Conservation (phyloP, 30 jellyfish, hydroid and myxozoan species). For the Catostylus mosaicus region DNA sequence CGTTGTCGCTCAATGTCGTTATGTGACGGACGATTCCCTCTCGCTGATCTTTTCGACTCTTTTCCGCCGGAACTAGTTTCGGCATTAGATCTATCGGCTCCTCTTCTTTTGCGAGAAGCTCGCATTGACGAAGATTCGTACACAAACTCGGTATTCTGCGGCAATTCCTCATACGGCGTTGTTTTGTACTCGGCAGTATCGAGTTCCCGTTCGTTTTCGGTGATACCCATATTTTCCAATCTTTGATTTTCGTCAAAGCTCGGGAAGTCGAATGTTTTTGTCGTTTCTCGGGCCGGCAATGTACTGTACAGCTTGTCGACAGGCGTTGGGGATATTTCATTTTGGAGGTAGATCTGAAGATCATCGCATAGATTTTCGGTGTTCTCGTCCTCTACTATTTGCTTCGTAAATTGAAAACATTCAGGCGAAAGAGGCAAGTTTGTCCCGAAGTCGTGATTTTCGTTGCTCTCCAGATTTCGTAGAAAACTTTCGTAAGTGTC, state of each 20-base stretch:
- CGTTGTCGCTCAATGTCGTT: slow-evolving; percentile 81
- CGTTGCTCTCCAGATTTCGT: slow-evolving; percentile 44
- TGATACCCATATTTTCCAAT: slow-evolving; percentile 38
- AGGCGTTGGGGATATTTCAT: slow-evolving; percentile 77
- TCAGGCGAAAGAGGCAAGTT: slow-evolving; percentile 35
- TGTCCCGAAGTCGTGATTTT: background rate
- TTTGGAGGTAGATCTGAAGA: slow-evolving; percentile 63
- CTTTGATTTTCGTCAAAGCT: slow-evolving; percentile 58
- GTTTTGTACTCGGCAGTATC: background rate
- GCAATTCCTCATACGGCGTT: background rate
- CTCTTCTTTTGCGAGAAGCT: slow-evolving; percentile 9
- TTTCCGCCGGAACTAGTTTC: background rate
- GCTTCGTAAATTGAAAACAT: slow-evolving; percentile 14
- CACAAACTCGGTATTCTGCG: slow-evolving; percentile 1
- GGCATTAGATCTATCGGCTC: background rate
- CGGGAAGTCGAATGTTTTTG: slow-evolving; percentile 52
- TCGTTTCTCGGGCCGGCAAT: slow-evolving; percentile 32
- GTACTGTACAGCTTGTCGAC: slow-evolving; percentile 70
- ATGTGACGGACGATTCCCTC: slow-evolving; percentile 53
- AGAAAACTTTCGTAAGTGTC: slow-evolving; percentile 62
- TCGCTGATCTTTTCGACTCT: background rate
- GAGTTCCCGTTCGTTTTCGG: background rate
- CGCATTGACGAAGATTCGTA: background rate
- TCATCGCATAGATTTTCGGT: slow-evolving; percentile 41
- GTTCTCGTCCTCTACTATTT: slow-evolving; percentile 10